Conservation (phyloP, 2,888 invertebrate species). For the Agonopterix heracliana region DNA sequence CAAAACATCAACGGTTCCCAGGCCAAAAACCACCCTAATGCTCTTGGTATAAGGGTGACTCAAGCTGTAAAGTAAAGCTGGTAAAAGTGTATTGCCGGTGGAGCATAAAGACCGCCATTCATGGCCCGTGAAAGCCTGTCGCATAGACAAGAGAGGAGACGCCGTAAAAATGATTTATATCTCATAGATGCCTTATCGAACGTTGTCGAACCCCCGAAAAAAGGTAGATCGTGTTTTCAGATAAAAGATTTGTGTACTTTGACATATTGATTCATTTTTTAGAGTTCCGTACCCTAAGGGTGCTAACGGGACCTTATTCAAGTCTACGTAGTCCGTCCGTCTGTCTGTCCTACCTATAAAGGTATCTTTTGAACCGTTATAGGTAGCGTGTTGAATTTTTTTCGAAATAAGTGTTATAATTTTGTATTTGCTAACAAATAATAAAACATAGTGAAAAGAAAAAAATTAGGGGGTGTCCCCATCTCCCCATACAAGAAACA, state of each 20-base stretch:
- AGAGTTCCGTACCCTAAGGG: too few relatives aligned
- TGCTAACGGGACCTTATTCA: too few relatives aligned
- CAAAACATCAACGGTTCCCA: constrained; percentile 10
- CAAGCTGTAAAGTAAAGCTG: constrained; percentile 12
- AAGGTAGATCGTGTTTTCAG: constrained; percentile 46
- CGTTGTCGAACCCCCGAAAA: constrained; percentile 46
- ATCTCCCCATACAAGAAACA: too few relatives aligned
- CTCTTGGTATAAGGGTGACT: constrained; percentile 13
- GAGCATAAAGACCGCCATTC: constrained; percentile 62
- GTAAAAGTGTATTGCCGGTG: constrained; percentile 38
- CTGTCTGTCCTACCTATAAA: too few relatives aligned
- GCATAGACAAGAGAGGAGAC: constrained; percentile 56
- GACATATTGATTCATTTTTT: constrained; percentile 23
- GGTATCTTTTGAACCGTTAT: too few relatives aligned
- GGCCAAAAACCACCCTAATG: constrained; percentile 26
- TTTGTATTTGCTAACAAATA: too few relatives aligned
- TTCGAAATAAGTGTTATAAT: too few relatives aligned
- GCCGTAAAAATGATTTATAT: constrained; percentile 71
- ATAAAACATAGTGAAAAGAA: background rate
- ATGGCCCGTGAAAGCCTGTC: constrained; percentile 60
- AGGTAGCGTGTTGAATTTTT: too few relatives aligned
- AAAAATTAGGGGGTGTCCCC: too few relatives aligned
- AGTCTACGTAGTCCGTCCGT: too few relatives aligned
- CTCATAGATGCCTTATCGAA: constrained; percentile 55
- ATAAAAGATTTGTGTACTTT: constrained; percentile 28